These are phyloP conservation scores for Callyntrura sp. DNA, from an alignment of 2,888 invertebrate genomes.

Conservation along the genomic window DNA sequence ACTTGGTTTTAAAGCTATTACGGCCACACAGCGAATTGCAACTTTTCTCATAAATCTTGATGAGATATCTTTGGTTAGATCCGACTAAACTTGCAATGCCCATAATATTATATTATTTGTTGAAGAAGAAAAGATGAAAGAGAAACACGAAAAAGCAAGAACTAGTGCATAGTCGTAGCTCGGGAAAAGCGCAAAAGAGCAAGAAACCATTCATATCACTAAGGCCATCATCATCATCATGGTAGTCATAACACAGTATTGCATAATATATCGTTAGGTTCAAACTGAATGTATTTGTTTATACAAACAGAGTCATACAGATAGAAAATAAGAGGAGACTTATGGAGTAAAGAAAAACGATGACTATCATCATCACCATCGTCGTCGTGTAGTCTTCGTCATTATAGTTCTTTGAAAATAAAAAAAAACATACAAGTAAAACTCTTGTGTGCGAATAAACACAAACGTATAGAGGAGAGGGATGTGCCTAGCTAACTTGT, in stretches of 20 bases:
- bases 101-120: constrained; percentile 49
- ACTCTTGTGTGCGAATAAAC: constrained; percentile 27
- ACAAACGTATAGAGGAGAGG: no score
- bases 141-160: neutral
- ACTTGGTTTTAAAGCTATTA: constrained; percentile 59
- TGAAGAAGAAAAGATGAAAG: constrained; percentile 3
- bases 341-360: neutral
- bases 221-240: constrained; percentile 7
- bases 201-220: neutral
- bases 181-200: neutral
- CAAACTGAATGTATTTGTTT: neutral
- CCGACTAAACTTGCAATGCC: constrained; percentile 60
- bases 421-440: constrained; percentile 33
- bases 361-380: constrained; percentile 9
- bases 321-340: neutral
- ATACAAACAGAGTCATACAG: constrained; percentile 2
- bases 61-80: constrained; percentile 69
- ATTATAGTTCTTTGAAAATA: constrained; percentile 37
- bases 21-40: constrained; percentile 69
- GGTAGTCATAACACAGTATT: constrained; percentile 33
- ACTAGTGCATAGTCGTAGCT: neutral
- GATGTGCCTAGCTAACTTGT: neutral
- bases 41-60: constrained; percentile 74
- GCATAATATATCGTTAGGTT: constrained; percentile 21
- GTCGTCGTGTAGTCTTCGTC: neutral